phyloP scores from a whole-genome alignment of 92 coral and sea anemone genomes.

The Porites lobata region DNA sequence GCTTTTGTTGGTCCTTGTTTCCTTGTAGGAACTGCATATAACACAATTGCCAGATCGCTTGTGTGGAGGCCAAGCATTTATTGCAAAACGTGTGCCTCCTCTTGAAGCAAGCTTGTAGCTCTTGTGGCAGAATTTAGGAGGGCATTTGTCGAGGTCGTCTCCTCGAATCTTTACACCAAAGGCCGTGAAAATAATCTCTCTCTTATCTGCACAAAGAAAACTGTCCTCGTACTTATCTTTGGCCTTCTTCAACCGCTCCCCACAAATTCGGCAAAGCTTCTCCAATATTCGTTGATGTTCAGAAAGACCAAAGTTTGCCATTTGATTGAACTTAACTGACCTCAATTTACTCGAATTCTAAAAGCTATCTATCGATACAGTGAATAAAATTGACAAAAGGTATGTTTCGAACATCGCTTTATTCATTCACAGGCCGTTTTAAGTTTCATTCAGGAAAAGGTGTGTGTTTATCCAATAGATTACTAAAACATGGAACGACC shows the following conservation, averaged over 20 bases:
- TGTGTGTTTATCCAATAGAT: no score
- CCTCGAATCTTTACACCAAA: background rate
- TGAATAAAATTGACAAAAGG: no score
- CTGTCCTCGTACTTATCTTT: conserved; percentile 41
- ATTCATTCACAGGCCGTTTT: background rate
- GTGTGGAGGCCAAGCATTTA: conserved; percentile 14
- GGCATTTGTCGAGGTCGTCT: background rate
- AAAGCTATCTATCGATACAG: no score
- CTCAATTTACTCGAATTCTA: no score
- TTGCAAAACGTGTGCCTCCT: conserved; percentile 20
- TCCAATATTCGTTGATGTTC: conserved; percentile 23
- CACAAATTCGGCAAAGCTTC: conserved; percentile 38
- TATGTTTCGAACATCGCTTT: no score
- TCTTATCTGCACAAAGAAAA: background rate
- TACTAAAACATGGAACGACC: no score
- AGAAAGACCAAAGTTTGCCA: conserved; percentile 21
- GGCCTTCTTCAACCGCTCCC: conserved; percentile 33
- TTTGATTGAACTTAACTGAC: background rate
- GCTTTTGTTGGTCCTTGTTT: conserved; percentile 55
- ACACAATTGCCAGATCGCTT: conserved; percentile 8
- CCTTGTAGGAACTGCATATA: conserved; percentile 15
- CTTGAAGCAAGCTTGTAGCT: background rate
- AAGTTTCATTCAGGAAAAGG: background rate
- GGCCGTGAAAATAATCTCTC: background rate
- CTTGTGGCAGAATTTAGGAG: conserved; percentile 8